A percentile compares a stretch with the other conserved stretches of the same genome.
Evolutionary conservation across 2,113 vertebrate species (phyloP).

Genomic region (Rhinichthys klamathensis): DNA sequence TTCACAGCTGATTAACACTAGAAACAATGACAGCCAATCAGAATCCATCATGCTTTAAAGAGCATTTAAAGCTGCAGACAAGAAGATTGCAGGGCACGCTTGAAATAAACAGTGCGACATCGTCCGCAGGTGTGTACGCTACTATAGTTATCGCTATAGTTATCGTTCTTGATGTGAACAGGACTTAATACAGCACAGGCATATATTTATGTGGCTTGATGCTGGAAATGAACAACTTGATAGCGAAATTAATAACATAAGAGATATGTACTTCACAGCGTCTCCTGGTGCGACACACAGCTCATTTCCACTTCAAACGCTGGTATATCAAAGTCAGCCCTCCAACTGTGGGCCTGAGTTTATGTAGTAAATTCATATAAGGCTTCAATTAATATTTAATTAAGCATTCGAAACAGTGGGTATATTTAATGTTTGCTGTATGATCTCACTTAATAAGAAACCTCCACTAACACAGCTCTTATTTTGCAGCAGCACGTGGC

Average conservation of each 20-base stretch:
- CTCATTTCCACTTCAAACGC: constrained; percentile 76
- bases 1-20: no score
- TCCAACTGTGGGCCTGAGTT: constrained; percentile 67
- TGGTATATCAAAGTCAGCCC: constrained; percentile 64
- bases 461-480: constrained; percentile 57
- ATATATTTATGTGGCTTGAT: constrained; percentile 46
- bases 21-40: no score
- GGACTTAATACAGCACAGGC: background rate
- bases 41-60: no score
- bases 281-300: constrained; percentile 63
- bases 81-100: no score
- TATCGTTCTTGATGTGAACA: no score
- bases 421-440: constrained; percentile 70
- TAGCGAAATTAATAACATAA: constrained; percentile 74
- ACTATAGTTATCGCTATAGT: no score
- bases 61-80: no score
- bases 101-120: no score
- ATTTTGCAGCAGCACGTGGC: background rate
- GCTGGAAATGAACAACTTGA: constrained; percentile 63
- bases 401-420: constrained; percentile 69
- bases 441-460: constrained; percentile 66
- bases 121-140: no score
- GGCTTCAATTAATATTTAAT: constrained; percentile 78
- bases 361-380: constrained; percentile 75
- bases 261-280: constrained; percentile 63